Base-by-base conservation (phyloP, 2,888 invertebrate genomes). In the Poecilobothrus nobilitatus region DNA sequence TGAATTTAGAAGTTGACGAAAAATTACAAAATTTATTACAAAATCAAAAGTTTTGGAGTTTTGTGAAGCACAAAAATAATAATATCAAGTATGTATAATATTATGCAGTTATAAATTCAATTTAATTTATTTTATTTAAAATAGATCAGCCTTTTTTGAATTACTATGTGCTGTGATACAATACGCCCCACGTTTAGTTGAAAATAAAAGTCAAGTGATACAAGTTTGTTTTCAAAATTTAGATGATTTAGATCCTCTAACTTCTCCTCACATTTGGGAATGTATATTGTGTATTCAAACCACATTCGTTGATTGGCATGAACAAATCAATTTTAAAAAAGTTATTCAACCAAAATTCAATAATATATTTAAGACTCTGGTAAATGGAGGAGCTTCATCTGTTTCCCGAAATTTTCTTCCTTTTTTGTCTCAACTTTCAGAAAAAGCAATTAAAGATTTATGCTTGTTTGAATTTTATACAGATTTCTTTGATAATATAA, bases 321-420 rank as follows among this genome's bases (percentile, higher is more conserved):
- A 73, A 63, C 84, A 86, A 75, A 83, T 93, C 6, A 91, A 89
- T 76, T 84, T 91, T 66, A 88, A 89, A 71, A 93, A 92, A 77
- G 83, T 89, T 2, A 84, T 94, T 53, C 79, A 90, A 70, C 89
- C 90, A 0, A 90, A 90, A 80, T 77, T 93, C n/a, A 87, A 86
- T 79, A 82, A 83, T 66, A 81, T 90, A 63, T 78, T 92, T 63
- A 85, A 85, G 72, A 86, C 86, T 75, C 92, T 90, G 67, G 94
- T 91, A 0, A 87, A 90, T 82, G 91, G 91, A 34, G 91, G 89
- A 80, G 92, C 93, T 10, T 82, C 84, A 67, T 84, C 87, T 9
- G 85, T 94, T 73, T 89, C 88, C 70, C 90, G 90, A 22, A 88
- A 90, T 79, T 79, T 95, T 69, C 81, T 94, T 68, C 92, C 93